Percentiles rank a stretch among this genome's conserved stretches.
Evolutionary conservation across 2,888 invertebrate genomes (phyloP).

Genomic region (Pocota personata): DNA sequence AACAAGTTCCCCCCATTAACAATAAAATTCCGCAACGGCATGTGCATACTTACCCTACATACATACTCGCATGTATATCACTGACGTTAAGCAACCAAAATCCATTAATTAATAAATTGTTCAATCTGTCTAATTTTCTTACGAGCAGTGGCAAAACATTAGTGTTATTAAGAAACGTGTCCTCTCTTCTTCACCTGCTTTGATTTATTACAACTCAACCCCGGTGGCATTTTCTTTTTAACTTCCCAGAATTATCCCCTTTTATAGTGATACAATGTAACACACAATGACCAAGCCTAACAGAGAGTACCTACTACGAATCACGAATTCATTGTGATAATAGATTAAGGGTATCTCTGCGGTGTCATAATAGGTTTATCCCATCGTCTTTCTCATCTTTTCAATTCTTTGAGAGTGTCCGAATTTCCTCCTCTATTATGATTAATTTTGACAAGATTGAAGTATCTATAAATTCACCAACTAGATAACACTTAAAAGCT

Average conservation of each 20-base stretch:
- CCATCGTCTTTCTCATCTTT: conserved; percentile 22
- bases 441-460: conserved; percentile 44
- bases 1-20: not conserved
- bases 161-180: conserved; percentile 31
- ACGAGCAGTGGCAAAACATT: conserved; percentile 4
- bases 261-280: not conserved
- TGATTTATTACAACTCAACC: conserved; percentile 52
- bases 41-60: not conserved
- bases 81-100: conserved; percentile 19
- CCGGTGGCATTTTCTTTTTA: not conserved
- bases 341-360: conserved; percentile 2
- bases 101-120: conserved; percentile 48
- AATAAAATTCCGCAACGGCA: not conserved
- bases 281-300: not conserved
- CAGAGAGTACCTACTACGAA: conserved; percentile 3
- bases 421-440: conserved; percentile 9
- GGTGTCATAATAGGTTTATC: conserved; percentile 17
- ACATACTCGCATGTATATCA: not conserved
- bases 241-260: not conserved
- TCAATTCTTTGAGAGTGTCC: not conserved
- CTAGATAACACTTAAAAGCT: conserved; percentile 48
- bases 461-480: conserved; percentile 45
- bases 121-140: conserved; percentile 26
- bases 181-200: conserved; percentile 48
- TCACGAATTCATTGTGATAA: conserved; percentile 26